A percentile compares a stretch with the other conserved stretches of the same genome.
phyloP scores from a whole-genome alignment of 2,113 vertebrate genomes.

The Carassius auratus region DNA sequence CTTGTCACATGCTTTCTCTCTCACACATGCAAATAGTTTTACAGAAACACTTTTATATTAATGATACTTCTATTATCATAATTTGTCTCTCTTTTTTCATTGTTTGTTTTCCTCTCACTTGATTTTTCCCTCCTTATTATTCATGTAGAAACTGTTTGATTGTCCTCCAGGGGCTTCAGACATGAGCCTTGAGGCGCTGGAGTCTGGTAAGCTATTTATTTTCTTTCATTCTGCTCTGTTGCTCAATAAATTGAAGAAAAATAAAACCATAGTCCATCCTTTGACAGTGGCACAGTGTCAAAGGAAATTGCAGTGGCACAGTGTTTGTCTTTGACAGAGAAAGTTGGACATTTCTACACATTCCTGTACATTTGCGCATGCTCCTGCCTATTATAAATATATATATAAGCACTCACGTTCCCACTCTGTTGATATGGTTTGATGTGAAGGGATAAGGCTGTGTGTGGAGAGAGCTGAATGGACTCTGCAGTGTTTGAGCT shows the following conservation, averaged over 20 bases:
- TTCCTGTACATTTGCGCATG: too few species aligned
- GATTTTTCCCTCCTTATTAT: slow-evolving; percentile 52
- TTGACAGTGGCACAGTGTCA: not conserved
- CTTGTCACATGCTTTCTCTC: not conserved
- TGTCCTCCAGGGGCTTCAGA: slow-evolving; percentile 69
- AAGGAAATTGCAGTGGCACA: not conserved
- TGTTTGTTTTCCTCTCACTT: not conserved
- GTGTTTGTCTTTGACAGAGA: not conserved
- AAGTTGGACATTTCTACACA: not conserved
- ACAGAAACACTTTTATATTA: not conserved
- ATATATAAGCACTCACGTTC: not conserved
- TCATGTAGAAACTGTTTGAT: slow-evolving; percentile 64
- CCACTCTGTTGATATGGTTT: not conserved
- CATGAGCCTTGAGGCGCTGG: slow-evolving; percentile 74
- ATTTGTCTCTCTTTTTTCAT: too few species aligned
- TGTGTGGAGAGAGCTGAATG: not conserved
- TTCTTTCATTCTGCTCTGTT: not conserved
- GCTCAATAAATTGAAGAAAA: slow-evolving; percentile 7
- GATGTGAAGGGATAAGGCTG: not conserved
- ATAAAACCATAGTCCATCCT: not conserved
- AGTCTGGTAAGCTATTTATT: slow-evolving; percentile 72
- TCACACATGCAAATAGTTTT: not conserved
- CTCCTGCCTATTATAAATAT: not conserved
- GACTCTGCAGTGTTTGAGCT: not conserved
- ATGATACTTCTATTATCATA: not conserved